Evolutionary conservation across 2,888 invertebrate species (phyloP), one percentile per base, ranked within the genome.

Genomic region (Allygus modestus): DNA sequence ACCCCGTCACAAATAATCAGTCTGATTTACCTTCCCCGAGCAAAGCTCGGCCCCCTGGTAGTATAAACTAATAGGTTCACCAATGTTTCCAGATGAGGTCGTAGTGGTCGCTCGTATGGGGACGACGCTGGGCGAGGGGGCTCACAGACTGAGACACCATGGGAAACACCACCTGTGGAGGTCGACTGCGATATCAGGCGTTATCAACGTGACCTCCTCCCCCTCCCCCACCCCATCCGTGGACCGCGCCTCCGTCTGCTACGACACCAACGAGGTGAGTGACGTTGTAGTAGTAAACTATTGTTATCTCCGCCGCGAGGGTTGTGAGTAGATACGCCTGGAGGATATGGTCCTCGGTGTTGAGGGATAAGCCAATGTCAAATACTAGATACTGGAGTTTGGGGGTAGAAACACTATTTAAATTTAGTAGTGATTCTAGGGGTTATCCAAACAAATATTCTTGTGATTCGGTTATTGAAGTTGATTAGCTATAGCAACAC

Each of bases 161-260:
- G 84, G 84, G 1, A 84, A 84, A 65, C 82, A 84, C 51, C 84
- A 84, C 51, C 69, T 73, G 58, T 33, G 58, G 33, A 2, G 75
- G 37, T n/a, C 51, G 11, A 51, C 28, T 2, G 26, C 23, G 41
- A 1, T 54, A 9, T 28, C 54, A 37, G 51, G 31, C 23, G 81
- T 54, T 12, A 58, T 28, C 65, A 84, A 54, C 41, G 73, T 51
- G 23, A 73, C 37, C 58, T 23, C 33, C 23, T 26, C 20, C 46
- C 75, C n/a, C 15, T 41, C 43, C 15, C 9, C 77, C 23, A 1
- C 43, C 46, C 9, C 77, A 1, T 4, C 43, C 46, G 43, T 73
- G 41, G 43, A 37, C 73, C 73, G 73, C 11, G 82, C 26, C 28
- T 65, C 82, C 17, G 51, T 82, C 17, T 82, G 82, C 54, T 82